These are phyloP conservation scores for Paradisaea rubra DNA, from an alignment of 2,113 vertebrate species.

Conservation along the genomic window DNA sequence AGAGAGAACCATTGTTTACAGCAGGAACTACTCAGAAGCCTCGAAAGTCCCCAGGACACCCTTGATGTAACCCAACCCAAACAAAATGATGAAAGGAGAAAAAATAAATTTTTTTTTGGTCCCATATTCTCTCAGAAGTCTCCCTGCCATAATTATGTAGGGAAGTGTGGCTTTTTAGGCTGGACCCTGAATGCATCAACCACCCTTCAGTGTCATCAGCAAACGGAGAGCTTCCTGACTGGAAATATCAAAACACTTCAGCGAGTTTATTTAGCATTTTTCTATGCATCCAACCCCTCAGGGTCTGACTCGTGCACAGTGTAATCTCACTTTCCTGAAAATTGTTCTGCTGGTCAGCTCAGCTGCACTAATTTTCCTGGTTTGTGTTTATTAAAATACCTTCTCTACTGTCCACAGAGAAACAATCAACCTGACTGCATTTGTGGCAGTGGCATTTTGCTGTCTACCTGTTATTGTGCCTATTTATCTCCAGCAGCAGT, in stretches of 20 bases:
- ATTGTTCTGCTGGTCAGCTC: background rate
- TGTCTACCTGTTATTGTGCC: background rate
- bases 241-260: background rate
- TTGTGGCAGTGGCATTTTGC: background rate
- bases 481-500: slow-evolving; percentile 3
- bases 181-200: background rate
- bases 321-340: background rate
- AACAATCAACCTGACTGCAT: background rate
- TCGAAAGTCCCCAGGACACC: background rate
- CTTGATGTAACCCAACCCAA: background rate
- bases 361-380: background rate
- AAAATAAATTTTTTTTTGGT: background rate
- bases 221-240: background rate
- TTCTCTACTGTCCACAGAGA: background rate
- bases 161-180: background rate
- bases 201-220: background rate
- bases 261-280: background rate
- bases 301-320: background rate
- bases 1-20: background rate
- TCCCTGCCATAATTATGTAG: background rate
- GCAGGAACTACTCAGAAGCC: background rate
- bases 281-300: background rate
- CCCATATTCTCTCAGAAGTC: background rate
- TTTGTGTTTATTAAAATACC: background rate
- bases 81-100: background rate